Conservation (phyloP, 1,140 invertebrate species). For the Asobara japonica region DNA sequence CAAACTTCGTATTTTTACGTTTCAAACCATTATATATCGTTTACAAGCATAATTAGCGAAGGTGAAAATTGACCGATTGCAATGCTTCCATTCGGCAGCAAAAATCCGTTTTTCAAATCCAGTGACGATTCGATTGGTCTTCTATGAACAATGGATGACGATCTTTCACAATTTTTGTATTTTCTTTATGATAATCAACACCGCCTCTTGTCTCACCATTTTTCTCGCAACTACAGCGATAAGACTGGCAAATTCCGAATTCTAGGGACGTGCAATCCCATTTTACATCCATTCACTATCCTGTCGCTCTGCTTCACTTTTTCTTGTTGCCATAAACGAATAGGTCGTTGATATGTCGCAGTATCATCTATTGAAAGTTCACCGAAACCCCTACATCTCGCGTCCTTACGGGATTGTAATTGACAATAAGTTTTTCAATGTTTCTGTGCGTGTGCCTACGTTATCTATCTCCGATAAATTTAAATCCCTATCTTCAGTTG, state of each 20-base stretch:
- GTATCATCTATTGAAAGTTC: constrained; percentile 29
- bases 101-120: constrained; percentile 42
- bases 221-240: constrained; percentile 62
- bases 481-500: no score
- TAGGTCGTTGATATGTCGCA: constrained; percentile 9
- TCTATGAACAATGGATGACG: constrained; percentile 66
- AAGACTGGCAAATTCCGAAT: constrained; percentile 62
- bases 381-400: no score
- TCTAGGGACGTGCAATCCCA: constrained; percentile 44
- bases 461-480: no score
- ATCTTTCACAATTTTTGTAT: constrained; percentile 54
- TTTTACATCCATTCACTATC: constrained; percentile 32
- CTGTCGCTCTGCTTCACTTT: constrained; percentile 35
- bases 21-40: no score
- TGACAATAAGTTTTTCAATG: no score
- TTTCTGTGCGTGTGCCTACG: no score
- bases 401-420: no score
- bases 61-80: no score
- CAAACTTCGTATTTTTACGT: no score
- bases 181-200: constrained; percentile 50
- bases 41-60: no score
- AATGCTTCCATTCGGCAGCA: no score
- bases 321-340: constrained; percentile 31
- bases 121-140: constrained; percentile 57
- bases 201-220: constrained; percentile 44